Percentiles rank a stretch among this genome's conserved stretches.
Conservation (phyloP, 2,888 invertebrate genomes). For the Monochamus alternatus region DNA sequence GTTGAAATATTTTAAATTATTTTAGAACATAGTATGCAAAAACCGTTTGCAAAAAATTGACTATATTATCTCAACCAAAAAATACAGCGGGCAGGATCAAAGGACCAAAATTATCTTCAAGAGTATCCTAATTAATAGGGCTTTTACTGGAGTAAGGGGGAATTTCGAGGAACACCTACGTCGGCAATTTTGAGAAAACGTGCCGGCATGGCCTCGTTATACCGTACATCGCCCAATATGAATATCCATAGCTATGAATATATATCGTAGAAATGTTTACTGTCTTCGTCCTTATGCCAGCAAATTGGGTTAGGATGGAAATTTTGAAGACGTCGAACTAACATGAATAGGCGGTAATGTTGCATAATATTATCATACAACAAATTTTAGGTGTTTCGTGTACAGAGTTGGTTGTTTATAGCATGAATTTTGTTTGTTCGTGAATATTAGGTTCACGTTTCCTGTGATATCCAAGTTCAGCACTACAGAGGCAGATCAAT, state of each 20-base stretch:
- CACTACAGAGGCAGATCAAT: too few relatives aligned
- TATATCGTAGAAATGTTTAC: slow-evolving; percentile 6
- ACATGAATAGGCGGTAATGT: not conserved
- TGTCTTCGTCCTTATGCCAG: slow-evolving; percentile 13
- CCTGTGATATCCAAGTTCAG: too few relatives aligned
- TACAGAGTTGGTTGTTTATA: not conserved
- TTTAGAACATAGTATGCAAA: too few relatives aligned
- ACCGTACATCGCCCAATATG: not conserved
- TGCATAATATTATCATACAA: not conserved
- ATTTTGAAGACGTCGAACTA: slow-evolving; percentile 5
- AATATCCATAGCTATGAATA: slow-evolving; percentile 10
- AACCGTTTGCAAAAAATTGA: too few relatives aligned
- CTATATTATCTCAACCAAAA: too few relatives aligned
- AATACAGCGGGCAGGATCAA: too few relatives aligned
- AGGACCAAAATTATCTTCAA: too few relatives aligned
- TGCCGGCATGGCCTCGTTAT: slow-evolving; percentile 4
- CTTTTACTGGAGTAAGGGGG: not conserved
- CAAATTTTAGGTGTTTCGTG: not conserved
- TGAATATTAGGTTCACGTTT: not conserved
- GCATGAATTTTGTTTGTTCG: not conserved
- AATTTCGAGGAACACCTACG: not conserved
- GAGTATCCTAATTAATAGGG: not conserved
- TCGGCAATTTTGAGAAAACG: not conserved
- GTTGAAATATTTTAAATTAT: too few relatives aligned
- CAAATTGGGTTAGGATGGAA: slow-evolving; percentile 1